Evolutionary conservation across 2,888 invertebrate genomes (phyloP), one percentile per base, ranked within the genome.

Genomic region (Scotopteryx bipunctaria): DNA sequence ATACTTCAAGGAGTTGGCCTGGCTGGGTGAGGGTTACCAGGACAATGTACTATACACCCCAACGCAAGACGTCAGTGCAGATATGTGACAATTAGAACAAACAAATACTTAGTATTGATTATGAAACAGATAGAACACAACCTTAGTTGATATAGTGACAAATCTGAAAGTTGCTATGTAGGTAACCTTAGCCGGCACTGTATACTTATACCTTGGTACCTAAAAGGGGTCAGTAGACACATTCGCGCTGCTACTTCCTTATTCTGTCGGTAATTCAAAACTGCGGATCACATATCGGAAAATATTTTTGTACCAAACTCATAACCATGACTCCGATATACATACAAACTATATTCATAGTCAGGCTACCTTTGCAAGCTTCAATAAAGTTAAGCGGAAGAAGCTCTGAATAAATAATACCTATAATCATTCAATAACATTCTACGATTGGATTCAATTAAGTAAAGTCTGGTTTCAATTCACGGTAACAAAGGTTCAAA

Each of bases 171-270:
- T 23, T 37, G 37, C 19, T n/a, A 4, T n/a, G n/a, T n/a, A 13
- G 21, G 14, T 41, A 29, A 38, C 16, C 9, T 25, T 16, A 27
- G 17, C 2, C n/a, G 27, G 11, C 11, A 27, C 9, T 9, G 1
- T 21, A 21, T 21, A 23, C 23, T 5, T n/a, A n/a, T n/a, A 23
- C 8, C 4, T 11, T 11, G 2, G 35, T 37, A 46, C 35, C 44
- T 36, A 51, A 48, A 40, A 33, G 43, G 47, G 55, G 55, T 53
- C 55, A 55, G 43, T 31, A 33, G 29, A 43, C 23, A 48, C 45
- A 52, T 43, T 52, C 15, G 36, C 47, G 9, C 27, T 31, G 31
- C 23, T 27, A 57, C 55, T 59, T 59, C 61, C 52, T 49, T 9
- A 49, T 45, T 53, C 36, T 31, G 33, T 25, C 27, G 16, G 58